Evolutionary conservation across 2,113 vertebrate genomes (phyloP), one percentile per base, ranked within the genome.

Genomic region (Onychostoma macrolepis): DNA sequence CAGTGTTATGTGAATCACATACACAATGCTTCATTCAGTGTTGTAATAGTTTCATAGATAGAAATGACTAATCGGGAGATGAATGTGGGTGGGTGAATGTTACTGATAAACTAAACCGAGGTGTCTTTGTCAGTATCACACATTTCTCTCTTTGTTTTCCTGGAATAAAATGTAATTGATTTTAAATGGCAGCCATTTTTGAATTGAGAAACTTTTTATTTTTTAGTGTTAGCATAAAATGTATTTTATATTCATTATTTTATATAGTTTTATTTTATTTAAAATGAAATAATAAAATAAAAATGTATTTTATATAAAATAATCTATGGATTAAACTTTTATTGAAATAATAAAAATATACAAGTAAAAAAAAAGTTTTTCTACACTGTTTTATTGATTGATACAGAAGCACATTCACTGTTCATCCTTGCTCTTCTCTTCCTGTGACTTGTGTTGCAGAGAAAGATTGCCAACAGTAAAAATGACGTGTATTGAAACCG

Each of bases 11-110:
- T n/a, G n/a, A n/a, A n/a, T n/a, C n/a, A n/a, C n/a, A n/a, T n/a
- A n/a, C n/a, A n/a, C n/a, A n/a, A n/a, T n/a, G n/a, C n/a, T n/a
- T n/a, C n/a, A n/a, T n/a, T n/a, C n/a, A n/a, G n/a, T n/a, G 79
- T 6, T 50, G 61, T 71, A 50, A 50, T 83, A 4, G 17, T 71
- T 83, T 71, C 63, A 83, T 36, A 83, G 41, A 69, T 71, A 83
- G 26, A 48, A 50, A 50, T 71, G 63, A 83, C 21, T 83, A 12
- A 83, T 50, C 28, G 0, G 43, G 9, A n/a, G 61, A 48, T 30
- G 43, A 65, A 81, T 71, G 63, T 83, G 63, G 63, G 17, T 69
- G 63, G 41, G 24, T 13, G 3, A 8, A 21, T 50, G n/a, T 50
- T n/a, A 45, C 38, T 81, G 58, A 65, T 65, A 28, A 75, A 45